Percentiles rank a stretch among this genome's conserved stretches.
Conservation (phyloP, 1,140 invertebrate genomes). For the Drosophila albomicans region DNA sequence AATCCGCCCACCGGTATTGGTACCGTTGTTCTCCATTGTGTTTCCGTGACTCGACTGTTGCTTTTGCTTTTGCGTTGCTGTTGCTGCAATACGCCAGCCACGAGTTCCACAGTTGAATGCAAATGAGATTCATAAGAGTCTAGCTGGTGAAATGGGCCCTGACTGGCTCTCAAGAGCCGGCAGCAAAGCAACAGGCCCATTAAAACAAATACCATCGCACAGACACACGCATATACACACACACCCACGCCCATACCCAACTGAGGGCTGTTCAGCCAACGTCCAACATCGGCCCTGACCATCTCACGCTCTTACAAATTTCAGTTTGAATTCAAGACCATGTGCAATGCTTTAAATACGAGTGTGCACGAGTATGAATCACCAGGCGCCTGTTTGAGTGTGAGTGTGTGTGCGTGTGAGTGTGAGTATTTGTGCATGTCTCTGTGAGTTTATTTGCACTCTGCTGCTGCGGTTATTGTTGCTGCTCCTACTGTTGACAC, state of each 20-base stretch:
- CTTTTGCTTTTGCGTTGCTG: constrained; percentile 1
- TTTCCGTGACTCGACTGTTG: constrained; percentile 31
- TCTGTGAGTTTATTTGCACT: constrained; percentile 15
- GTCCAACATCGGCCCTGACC: constrained; percentile 65
- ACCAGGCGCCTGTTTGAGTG: constrained; percentile 1
- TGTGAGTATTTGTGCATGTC: neutral
- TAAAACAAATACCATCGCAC: constrained; percentile 4
- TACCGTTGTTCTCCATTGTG: constrained; percentile 17
- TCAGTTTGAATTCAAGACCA: constrained; percentile 59
- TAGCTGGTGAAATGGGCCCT: constrained; percentile 20
- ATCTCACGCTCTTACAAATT: constrained; percentile 63
- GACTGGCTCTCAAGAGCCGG: constrained; percentile 20
- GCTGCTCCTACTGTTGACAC: constrained; percentile 19
- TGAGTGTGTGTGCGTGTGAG: neutral
- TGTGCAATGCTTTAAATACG: constrained; percentile 42
- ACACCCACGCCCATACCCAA: constrained; percentile 19
- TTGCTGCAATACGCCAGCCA: constrained; percentile 15
- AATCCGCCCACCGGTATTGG: constrained; percentile 16
- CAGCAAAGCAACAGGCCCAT: constrained; percentile 33
- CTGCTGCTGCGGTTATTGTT: neutral
- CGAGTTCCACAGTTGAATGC: constrained; percentile 51
- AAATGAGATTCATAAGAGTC: constrained; percentile 51
- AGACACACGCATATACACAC: constrained; percentile 31
- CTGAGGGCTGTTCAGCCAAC: constrained; percentile 48
- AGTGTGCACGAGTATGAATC: constrained; percentile 23